These are phyloP conservation scores for Pteruthius melanotis DNA, from an alignment of 2,113 vertebrate species.

Conservation along the genomic window DNA sequence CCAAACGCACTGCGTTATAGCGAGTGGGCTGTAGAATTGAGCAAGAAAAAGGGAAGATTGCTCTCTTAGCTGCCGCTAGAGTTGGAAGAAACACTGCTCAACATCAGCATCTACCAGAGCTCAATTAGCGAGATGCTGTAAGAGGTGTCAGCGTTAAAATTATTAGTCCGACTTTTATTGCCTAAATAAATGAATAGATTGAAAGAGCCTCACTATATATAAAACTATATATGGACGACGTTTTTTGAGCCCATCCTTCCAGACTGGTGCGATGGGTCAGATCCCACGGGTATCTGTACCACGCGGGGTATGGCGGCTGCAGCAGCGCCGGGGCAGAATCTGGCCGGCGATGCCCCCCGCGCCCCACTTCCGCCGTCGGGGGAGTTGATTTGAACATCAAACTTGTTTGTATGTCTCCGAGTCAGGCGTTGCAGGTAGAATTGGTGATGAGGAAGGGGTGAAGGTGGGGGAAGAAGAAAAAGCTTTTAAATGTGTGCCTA, in stretches of 20 bases:
- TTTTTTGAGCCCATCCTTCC: background rate
- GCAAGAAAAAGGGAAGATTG: background rate
- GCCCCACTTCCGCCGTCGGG: rapidly evolving
- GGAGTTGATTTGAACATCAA: background rate
- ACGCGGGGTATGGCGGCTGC: rapidly evolving
- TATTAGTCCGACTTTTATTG: background rate
- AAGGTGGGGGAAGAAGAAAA: rapidly evolving
- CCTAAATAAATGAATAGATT: background rate
- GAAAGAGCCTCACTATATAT: background rate
- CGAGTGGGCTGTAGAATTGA: background rate
- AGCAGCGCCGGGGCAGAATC: too few relatives aligned
- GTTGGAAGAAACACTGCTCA: background rate
- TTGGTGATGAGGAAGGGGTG: background rate
- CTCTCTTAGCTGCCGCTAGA: background rate
- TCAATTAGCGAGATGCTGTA: background rate
- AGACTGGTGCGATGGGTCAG: background rate
- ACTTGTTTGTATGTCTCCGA: background rate
- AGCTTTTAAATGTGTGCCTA: background rate
- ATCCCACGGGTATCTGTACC: too few relatives aligned
- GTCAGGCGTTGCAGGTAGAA: background rate
- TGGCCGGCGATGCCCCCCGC: rapidly evolving
- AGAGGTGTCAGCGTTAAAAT: background rate
- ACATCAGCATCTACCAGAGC: background rate
- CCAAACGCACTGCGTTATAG: background rate
- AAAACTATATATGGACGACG: background rate